Evolutionary conservation across 2,113 vertebrate genomes (phyloP), one percentile per base, ranked within the genome.

Genomic region (Clarias batrachus): DNA sequence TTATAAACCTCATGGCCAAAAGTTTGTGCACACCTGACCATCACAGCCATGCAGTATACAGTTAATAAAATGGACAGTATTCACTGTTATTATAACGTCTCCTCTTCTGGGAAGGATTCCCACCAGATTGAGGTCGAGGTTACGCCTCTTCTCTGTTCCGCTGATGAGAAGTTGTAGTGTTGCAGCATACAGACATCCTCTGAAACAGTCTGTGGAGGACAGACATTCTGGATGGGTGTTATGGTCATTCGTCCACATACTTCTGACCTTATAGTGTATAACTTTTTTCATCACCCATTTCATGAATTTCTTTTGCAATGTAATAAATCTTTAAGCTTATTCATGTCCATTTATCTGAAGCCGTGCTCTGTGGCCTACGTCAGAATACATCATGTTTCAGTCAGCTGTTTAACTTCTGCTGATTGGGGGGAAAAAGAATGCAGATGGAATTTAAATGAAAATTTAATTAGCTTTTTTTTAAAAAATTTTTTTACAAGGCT

Each of bases 401-500:
- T 1, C 74, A 52, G 60, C 62, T 77, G 30, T 85, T 77, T 84
- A 65, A 85, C 62, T 48, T 54, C 11, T 14, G 37, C 71, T 86
- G 83, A 84, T 81, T 41, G 30, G 63, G 60, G 33, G 70, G 25
- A 73, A 87, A 74, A 70, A 82, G 27, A 87, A 87, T 80, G 83
- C 48, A n/a, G 37, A 83, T 17, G 16, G 12, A 78, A 85, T 85
- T 79, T 13, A 86, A 84, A 86, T 68, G 60, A 56, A 81, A 82
- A 83, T 86, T 33, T 80, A 86, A 89, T 87, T 76, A 86, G 37
- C 16, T 59, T 77, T 86, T 41, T 41, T 41, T 6, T 6, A 41
- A 41, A 41, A 41, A 41, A 41, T 3, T 8, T 84, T 3, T 8
- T 84, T 74, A 21, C 33, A 19, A 17, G 25, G 76, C 54, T 82